These are phyloP conservation scores for Lophius americanus DNA, from an alignment of 2,797 vertebrate species.

Conservation along the genomic window DNA sequence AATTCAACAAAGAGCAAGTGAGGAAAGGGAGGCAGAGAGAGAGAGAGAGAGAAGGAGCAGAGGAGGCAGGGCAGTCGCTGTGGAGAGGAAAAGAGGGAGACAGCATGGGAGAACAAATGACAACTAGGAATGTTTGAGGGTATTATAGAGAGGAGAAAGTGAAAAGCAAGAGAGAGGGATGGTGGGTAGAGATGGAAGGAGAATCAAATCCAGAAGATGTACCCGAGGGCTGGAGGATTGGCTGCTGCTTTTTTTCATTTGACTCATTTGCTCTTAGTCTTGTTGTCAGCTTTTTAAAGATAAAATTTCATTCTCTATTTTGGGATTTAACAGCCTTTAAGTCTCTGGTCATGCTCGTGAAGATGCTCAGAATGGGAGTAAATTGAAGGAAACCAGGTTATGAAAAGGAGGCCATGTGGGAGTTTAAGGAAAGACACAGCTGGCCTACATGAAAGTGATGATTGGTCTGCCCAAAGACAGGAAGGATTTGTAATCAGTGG, in stretches of 20 bases:
- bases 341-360: slow-evolving; percentile 38
- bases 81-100: slow-evolving; percentile 49
- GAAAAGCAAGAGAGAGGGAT: slow-evolving; percentile 13
- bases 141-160: slow-evolving; percentile 39
- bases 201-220: slow-evolving; percentile 43
- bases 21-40: neutral
- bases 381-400: slow-evolving; percentile 12
- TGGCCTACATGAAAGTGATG: slow-evolving; percentile 1
- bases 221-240: slow-evolving; percentile 46
- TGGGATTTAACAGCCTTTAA: slow-evolving; percentile 33
- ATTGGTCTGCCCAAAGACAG: slow-evolving; percentile 19
- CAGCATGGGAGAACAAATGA: slow-evolving; percentile 50
- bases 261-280: slow-evolving; percentile 39
- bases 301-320: slow-evolving; percentile 35
- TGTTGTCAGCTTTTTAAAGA: slow-evolving; percentile 44
- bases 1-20: slow-evolving; percentile 75
- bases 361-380: slow-evolving; percentile 13
- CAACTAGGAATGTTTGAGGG: slow-evolving; percentile 51
- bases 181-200: slow-evolving; percentile 27
- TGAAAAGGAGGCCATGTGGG: neutral
- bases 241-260: slow-evolving; percentile 50
- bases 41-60: slow-evolving; percentile 12
- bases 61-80: slow-evolving; percentile 9
- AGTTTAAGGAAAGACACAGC: slow-evolving; percentile 4
- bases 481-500: slow-evolving; percentile 49